Conservation (phyloP, 2,888 invertebrate genomes). For the Eupsilia transversa region DNA sequence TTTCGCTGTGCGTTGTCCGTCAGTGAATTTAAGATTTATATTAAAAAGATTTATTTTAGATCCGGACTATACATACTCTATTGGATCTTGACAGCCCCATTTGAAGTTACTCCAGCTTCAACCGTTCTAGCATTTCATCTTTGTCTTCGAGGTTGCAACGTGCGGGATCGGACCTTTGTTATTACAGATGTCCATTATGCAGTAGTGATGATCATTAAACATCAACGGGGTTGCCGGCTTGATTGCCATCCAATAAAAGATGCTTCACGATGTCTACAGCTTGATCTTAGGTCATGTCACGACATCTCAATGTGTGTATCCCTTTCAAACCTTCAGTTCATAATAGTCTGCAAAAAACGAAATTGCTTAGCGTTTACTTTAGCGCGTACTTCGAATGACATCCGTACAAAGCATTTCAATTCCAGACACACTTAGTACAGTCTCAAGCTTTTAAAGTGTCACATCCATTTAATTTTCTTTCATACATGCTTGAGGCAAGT, state of each 20-base stretch:
- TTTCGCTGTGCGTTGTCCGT: too few relatives aligned
- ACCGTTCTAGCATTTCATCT: neutral
- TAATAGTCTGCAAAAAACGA: neutral
- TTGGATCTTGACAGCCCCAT: neutral
- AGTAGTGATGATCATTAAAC: neutral
- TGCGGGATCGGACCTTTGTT: neutral
- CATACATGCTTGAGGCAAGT: slow-evolving; percentile 37
- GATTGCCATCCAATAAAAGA: neutral
- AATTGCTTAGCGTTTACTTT: slow-evolving; percentile 4
- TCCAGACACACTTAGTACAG: slow-evolving; percentile 14
- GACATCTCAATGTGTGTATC: neutral
- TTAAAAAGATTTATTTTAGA: too few relatives aligned
- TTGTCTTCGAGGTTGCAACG: neutral
- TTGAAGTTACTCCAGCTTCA: neutral
- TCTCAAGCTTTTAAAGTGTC: slow-evolving; percentile 14
- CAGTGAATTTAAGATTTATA: too few relatives aligned
- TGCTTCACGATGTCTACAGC: too few relatives aligned
- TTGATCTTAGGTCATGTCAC: neutral
- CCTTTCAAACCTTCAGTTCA: neutral
- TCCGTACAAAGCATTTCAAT: slow-evolving; percentile 19
- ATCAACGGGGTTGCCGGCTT: neutral
- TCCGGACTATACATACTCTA: neutral
- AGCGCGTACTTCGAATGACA: neutral
- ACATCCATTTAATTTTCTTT: slow-evolving; percentile 40
- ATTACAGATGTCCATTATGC: neutral